Evolutionary conservation across 1,140 invertebrate genomes (phyloP).

Genomic region (Dolichoris vasculosae): DNA sequence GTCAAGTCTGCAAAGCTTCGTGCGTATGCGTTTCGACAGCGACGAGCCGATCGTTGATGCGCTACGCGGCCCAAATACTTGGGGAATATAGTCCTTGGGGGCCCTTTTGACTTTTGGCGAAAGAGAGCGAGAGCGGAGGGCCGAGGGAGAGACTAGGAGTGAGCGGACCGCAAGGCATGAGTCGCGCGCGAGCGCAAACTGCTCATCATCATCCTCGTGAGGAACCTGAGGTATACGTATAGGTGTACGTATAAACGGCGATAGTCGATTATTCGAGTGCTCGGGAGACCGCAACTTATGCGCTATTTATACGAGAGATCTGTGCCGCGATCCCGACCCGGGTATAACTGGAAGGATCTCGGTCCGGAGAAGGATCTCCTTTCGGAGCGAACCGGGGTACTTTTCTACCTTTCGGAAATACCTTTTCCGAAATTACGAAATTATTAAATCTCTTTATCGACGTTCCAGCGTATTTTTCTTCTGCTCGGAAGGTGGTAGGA

Average conservation of each 20-base stretch:
- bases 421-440: no score
- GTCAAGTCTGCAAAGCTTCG: conserved; percentile 54
- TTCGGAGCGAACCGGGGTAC: no score
- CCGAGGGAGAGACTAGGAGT: background rate
- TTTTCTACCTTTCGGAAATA: no score
- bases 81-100: conserved; percentile 13
- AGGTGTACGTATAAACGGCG: background rate
- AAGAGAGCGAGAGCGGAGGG: background rate
- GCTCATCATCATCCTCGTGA: conserved; percentile 4
- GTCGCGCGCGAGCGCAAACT: background rate
- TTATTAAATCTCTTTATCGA: no score
- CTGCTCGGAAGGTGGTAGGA: no score
- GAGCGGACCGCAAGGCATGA: background rate
- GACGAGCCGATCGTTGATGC: conserved; percentile 36
- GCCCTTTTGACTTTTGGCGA: conserved; percentile 16
- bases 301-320: background rate
- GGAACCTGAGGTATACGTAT: no score
- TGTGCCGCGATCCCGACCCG: background rate
- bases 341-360: no score
- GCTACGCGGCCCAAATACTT: background rate
- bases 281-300: background rate
- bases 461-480: no score
- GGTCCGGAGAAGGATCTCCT: no score
- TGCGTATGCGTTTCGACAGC: background rate
- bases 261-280: conserved; percentile 8